phyloP scores from a whole-genome alignment of 2,888 invertebrate species.

The Bedellia somnulentella region DNA sequence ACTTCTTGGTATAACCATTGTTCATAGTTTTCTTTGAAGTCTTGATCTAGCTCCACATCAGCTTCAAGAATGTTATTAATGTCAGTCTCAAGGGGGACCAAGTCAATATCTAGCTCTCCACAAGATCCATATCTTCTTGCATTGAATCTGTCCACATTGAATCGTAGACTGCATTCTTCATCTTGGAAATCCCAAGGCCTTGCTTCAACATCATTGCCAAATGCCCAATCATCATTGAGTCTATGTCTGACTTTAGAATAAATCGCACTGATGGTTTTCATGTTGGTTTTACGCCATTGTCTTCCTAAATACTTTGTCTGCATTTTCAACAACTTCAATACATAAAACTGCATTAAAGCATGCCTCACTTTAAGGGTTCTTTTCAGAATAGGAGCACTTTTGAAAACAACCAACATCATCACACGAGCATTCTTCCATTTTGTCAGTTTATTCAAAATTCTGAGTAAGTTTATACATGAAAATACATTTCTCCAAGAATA shows the following conservation, averaged over 20 bases:
- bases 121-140: constrained; percentile 79
- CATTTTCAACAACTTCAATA: constrained; percentile 97
- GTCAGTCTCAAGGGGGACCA: constrained; percentile 76
- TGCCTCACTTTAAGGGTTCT: constrained; percentile 93
- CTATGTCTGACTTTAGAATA: constrained; percentile 96
- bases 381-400: constrained; percentile 97
- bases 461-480: constrained; percentile 93
- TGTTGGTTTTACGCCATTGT: constrained; percentile 98
- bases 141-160: constrained; percentile 95
- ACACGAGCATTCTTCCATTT: constrained; percentile 99
- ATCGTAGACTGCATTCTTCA: constrained; percentile 92
- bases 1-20: constrained; percentile 97
- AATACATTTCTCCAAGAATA: constrained; percentile 99
- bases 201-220: constrained; percentile 97
- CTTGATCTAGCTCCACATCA: constrained; percentile 83
- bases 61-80: constrained; percentile 79
- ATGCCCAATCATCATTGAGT: constrained; percentile 99
- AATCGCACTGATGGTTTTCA: constrained; percentile 99
- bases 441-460: constrained; percentile 93
- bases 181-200: constrained; percentile 98
- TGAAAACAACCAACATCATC: constrained; percentile 99
- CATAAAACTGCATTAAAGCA: constrained; percentile 97
- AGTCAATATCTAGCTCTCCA: constrained; percentile 54
- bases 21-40: constrained; percentile 91
- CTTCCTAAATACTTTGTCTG: constrained; percentile 98